phyloP scores from a whole-genome alignment of 2,888 invertebrate species.

The Bursaphelenchus okinawaensis region DNA sequence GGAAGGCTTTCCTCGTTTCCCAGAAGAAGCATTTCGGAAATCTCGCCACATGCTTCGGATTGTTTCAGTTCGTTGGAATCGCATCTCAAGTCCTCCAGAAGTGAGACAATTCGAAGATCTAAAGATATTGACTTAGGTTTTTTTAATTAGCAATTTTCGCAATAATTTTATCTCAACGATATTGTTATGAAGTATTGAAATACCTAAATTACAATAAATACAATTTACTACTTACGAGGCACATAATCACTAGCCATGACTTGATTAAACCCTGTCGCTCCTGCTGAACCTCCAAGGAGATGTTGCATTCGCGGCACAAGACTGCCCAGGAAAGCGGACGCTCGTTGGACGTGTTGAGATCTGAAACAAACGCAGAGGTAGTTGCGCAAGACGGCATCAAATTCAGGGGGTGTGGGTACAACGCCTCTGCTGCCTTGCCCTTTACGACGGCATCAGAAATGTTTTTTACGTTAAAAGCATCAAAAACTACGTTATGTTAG shows the following conservation, averaged over 20 bases:
- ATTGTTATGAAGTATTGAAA: background rate
- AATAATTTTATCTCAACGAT: too few relatives aligned
- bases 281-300: conserved; percentile 28
- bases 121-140: conserved; percentile 16
- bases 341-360: conserved; percentile 33
- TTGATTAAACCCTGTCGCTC: background rate
- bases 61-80: conserved; percentile 46
- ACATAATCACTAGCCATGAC: background rate
- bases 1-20: conserved; percentile 49
- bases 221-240: conserved; percentile 17
- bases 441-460: too few relatives aligned
- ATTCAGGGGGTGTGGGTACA: too few relatives aligned
- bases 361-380: conserved; percentile 11
- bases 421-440: too few relatives aligned
- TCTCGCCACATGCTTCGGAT: conserved; percentile 42
- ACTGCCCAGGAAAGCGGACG: conserved; percentile 38
- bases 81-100: conserved; percentile 42
- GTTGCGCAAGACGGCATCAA: too few relatives aligned
- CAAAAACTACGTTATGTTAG: too few relatives aligned
- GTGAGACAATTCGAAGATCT: conserved; percentile 39
- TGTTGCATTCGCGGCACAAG: conserved; percentile 50
- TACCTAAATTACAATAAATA: conserved; percentile 1
- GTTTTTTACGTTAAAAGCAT: too few relatives aligned
- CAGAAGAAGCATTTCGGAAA: conserved; percentile 45
- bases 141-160: conserved; percentile 12